Evolutionary conservation across 2,797 vertebrate genomes (phyloP).

Genomic region (Miichthys miiuy): DNA sequence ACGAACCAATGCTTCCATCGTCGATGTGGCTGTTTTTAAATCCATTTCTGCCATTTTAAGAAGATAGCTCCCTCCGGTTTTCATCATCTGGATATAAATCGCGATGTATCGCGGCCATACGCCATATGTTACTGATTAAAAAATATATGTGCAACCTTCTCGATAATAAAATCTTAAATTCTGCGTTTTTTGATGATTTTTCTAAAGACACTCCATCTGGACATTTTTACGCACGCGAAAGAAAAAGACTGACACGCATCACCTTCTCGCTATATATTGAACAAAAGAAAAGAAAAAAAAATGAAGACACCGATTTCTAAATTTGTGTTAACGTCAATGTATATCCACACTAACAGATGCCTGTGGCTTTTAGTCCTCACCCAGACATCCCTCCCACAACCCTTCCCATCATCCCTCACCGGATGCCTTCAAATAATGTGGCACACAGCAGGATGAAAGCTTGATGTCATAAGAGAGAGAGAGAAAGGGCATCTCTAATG

Average conservation of each 20-base stretch:
- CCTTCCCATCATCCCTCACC: conserved; percentile 46
- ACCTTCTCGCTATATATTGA: background rate
- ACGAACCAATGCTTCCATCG: conserved; percentile 92
- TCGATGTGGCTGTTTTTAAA: conserved; percentile 87
- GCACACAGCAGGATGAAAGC: conserved; percentile 19
- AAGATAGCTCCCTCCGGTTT: conserved; percentile 56
- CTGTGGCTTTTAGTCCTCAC: conserved; percentile 68
- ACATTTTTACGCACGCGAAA: conserved; percentile 47
- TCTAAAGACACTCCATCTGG: conserved; percentile 12
- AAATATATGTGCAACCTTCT: background rate
- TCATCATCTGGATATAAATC: conserved; percentile 62
- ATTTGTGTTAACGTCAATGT: conserved; percentile 16
- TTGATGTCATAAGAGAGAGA: conserved; percentile 5
- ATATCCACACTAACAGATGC: conserved; percentile 50
- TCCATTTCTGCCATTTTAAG: conserved; percentile 88
- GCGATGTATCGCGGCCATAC: conserved; percentile 33
- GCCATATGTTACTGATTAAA: conserved; percentile 37
- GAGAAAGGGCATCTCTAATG: background rate
- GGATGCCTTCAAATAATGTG: conserved; percentile 54
- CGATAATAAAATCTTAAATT: background rate
- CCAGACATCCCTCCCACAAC: conserved; percentile 64
- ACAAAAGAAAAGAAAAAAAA: background rate
- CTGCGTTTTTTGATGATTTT: conserved; percentile 1
- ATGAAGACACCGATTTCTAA: background rate
- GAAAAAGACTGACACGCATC: background rate